Conservation (phyloP, 2,888 invertebrate species). For the Syrista parreyssii region DNA sequence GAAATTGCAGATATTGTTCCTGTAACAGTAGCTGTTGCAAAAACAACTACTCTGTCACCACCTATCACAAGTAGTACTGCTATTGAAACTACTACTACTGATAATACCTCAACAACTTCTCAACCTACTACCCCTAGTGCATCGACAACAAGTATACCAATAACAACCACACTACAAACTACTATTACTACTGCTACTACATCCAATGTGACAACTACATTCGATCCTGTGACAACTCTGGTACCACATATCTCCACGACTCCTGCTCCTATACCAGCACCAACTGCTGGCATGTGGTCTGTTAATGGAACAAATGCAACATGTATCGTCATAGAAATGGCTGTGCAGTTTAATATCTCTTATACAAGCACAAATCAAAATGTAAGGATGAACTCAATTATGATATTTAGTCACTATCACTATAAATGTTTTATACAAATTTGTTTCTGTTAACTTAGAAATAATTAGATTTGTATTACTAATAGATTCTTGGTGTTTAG, state of each 20-base stretch:
- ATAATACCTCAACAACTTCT: conserved; percentile 41
- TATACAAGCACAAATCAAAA: conserved; percentile 57
- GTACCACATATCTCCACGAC: conserved; percentile 36
- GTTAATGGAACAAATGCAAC: conserved; percentile 68
- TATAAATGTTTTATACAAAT: not conserved
- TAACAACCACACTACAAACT: no score
- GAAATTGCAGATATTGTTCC: not conserved
- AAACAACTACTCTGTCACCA: conserved; percentile 46
- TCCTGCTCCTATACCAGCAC: conserved; percentile 49
- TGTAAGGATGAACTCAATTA: not conserved
- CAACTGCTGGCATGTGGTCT: conserved; percentile 68
- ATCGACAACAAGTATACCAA: no score
- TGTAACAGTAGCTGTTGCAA: not conserved
- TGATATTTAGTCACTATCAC: not conserved
- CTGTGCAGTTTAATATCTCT: conserved; percentile 73
- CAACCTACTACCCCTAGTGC: no score
- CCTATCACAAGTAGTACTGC: conserved; percentile 60
- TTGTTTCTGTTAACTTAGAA: not conserved
- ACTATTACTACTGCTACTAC: conserved; percentile 32
- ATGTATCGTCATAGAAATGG: conserved; percentile 77
- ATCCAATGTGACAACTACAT: no score
- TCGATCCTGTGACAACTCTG: conserved; percentile 49
- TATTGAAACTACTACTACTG: conserved; percentile 45
- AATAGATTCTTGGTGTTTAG: conserved; percentile 43
- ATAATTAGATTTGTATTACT: not conserved